A percentile compares a stretch with the other conserved stretches of the same genome.
phyloP scores from a whole-genome alignment of 2,797 vertebrate species.

The Hydrolagus colliei region DNA sequence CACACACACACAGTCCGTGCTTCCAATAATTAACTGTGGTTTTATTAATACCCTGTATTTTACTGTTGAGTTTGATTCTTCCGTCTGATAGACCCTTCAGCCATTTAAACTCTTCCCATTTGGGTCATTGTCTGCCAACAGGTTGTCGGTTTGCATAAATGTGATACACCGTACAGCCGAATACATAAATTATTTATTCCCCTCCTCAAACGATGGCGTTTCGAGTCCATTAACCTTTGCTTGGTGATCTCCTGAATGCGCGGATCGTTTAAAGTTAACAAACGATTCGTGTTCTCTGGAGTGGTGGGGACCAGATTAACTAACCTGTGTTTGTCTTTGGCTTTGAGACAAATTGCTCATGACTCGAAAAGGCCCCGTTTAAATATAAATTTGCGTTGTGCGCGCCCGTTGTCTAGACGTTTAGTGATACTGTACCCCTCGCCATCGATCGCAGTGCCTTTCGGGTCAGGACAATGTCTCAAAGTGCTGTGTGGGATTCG shows the following conservation, averaged over 20 bases:
- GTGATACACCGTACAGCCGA: background rate
- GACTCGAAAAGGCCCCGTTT: no score
- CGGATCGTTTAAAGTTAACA: no score
- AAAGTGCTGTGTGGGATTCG: no score
- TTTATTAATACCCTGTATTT: background rate
- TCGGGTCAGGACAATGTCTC: no score
- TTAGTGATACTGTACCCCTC: no score
- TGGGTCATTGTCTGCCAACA: background rate
- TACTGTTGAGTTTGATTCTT: background rate
- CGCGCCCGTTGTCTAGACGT: no score
- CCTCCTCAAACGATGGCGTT: background rate
- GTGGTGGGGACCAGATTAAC: no score
- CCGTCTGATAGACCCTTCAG: background rate
- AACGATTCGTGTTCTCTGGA: no score
- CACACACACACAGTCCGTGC: background rate
- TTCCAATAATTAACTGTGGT: background rate
- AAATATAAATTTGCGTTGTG: no score
- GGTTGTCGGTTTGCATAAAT: background rate
- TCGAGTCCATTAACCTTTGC: background rate
- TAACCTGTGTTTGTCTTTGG: no score
- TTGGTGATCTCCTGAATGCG: background rate
- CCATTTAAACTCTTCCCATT: conserved; percentile 5
- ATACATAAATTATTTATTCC: background rate
- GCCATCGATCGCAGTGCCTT: no score
- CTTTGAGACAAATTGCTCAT: no score